Conservation (phyloP, 2,888 invertebrate species). For the Cephus rjabovi region DNA sequence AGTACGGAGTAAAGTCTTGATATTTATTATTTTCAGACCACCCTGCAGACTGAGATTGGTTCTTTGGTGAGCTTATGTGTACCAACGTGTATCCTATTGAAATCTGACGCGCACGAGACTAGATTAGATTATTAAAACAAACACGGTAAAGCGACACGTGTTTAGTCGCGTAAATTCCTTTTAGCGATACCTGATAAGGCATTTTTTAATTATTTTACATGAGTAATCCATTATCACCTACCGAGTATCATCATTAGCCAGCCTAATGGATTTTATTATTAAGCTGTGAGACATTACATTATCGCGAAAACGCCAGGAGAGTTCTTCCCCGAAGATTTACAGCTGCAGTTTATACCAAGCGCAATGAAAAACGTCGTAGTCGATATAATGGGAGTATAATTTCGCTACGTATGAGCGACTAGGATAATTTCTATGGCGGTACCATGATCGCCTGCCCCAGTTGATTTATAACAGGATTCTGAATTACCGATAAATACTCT, state of each 20-base stretch:
- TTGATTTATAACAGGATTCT: constrained; percentile 51
- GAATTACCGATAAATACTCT: constrained; percentile 46
- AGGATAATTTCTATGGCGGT: constrained; percentile 38
- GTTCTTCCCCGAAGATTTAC: not conserved
- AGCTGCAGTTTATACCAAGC: not conserved
- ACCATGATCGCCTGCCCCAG: not conserved
- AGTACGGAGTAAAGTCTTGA: not conserved
- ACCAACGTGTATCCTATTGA: not conserved
- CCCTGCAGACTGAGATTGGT: not conserved
- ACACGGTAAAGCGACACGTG: not conserved
- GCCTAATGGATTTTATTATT: not conserved
- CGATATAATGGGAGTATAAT: constrained; percentile 23
- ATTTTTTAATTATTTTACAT: no score
- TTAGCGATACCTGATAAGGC: no score
- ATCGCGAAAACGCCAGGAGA: not conserved
- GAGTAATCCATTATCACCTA: no score
- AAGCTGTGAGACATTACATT: not conserved
- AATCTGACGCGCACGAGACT: not conserved
- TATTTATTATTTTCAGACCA: not conserved
- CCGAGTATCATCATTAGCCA: not conserved
- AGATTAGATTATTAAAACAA: not conserved
- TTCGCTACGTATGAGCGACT: constrained; percentile 25
- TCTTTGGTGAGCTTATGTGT: not conserved
- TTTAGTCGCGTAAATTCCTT: not conserved
- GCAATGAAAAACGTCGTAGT: not conserved